Evolutionary conservation across 1,140 invertebrate species (phyloP), one percentile per base, ranked within the genome.

Genomic region (Drosophila santomea): DNA sequence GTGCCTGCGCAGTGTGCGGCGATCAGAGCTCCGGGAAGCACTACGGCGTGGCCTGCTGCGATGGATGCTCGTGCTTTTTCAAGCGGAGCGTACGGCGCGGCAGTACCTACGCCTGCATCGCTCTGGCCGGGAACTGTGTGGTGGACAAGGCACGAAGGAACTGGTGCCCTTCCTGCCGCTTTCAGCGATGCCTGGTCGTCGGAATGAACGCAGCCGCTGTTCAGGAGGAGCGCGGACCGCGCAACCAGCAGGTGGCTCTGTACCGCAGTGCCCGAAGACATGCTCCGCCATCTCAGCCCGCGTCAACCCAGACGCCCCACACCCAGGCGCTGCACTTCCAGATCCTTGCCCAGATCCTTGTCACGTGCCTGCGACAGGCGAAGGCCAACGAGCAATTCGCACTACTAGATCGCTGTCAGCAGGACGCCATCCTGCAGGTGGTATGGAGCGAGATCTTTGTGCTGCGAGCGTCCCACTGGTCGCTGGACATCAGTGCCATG

Each of bases 61-160:
- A 98, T 81, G 97, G 97, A 6, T 98, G 97, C 91, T 97, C 96
- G 41, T 98, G 97, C 80, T 98, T 98, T 91, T 98, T 98, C 92
- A 98, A 98, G 92, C 93, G 96, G 78, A 96, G 96, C 60, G 94
- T 97, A 14, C 92, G 97, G 47, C 94, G 95, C 61, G 94, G 94
- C 10, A 95, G 95, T 7, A 91, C 94, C 4, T 97, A 97, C 80
- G 94, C 94, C 44, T 97, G 97, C 88, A 97, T 92, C 32, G 96
- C 96, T 64, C 96, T 96, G 23, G 95, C 94, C 66, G 95, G 96
- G n/a, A 93, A 93, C 23, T 98, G 97, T 88, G 91, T 95, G 2
- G 94, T 98, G 17, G 97, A 98, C 90, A 97, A 97, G 93, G 95
- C 95, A 0, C 91, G 97, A 77, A 91, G 97, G 74, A 98, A 98